Evolutionary conservation across 1,140 invertebrate species (phyloP), one percentile per base, ranked within the genome.

Genomic region (Drosophila novamexicana): DNA sequence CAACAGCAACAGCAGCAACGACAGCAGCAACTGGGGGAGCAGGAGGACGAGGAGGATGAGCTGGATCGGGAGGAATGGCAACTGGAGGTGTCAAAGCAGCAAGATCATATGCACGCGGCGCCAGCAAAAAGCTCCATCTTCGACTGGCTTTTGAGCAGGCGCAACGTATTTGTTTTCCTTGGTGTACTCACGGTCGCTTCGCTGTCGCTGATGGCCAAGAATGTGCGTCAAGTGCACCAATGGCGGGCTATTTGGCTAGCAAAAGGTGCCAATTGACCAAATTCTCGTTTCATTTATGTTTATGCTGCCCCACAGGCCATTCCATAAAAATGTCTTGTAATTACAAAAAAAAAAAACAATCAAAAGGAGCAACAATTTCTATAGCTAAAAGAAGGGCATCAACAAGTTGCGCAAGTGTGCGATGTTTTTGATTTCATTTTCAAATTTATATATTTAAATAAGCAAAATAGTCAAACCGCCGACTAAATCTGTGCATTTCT

Each of bases 261-360:
- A 1, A 9, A 18, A 10, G 14, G 14, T 22, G 1, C 29, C 7
- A 18, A 37, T 34, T 18, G 14, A 39, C 10, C 50, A 16, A 36
- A 36, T 9, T 34, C 7, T 14, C 7, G 7, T 53, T 53, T 36
- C 16, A 32, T 52, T 52, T 4, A 14, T n/a, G 49, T 52, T 53
- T 14, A 8, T 36, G 32, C n/a, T 16, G 49, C 5, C 22, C 22
- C 22, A 10, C n/a, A 29, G 6, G 6, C 12, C 22, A 14, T 52
- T 52, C 6, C 12, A 12, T 14, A 37, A 10, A 53, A 53, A 54
- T 37, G 37, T 32, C 34, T 54, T 54, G 34, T 9, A 54, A 37
- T 9, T 49, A 49, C 5, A 45, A 16, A 45, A 45, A 45, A 2
- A 49, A 16, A 16, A 16, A 14, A 2, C 2, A 18, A 18, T 8